Evolutionary conservation across 1,140 invertebrate species (phyloP).

Genomic region (Theocolax elegans): DNA sequence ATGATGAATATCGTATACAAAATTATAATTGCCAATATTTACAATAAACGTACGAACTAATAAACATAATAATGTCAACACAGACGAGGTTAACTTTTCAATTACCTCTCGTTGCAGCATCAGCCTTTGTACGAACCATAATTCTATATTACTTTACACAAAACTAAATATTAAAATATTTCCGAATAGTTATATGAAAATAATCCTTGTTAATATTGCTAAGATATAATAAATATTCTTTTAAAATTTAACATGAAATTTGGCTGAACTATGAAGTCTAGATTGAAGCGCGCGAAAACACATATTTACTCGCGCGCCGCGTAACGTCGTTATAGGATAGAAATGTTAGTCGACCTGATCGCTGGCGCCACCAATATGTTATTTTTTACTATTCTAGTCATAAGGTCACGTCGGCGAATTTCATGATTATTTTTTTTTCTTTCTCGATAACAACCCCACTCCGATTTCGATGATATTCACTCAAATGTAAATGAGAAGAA

Average conservation of each 20-base stretch:
- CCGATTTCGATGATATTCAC: not conserved
- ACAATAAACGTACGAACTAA: too few species aligned
- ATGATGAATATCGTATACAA: too few species aligned
- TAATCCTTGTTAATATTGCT: too few species aligned
- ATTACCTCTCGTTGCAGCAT: constrained; percentile 34
- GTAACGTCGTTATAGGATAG: not conserved
- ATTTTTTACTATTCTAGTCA: not conserved
- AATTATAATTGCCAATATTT: too few species aligned
- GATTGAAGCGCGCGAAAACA: not conserved
- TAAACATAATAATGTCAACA: too few species aligned
- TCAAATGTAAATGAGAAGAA: constrained; percentile 2
- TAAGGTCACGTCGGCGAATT: too few species aligned
- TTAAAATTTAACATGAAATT: too few species aligned
- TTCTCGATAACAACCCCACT: not conserved
- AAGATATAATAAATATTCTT: too few species aligned
- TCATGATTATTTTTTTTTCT: not conserved
- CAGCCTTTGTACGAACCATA: constrained; percentile 38
- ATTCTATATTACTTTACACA: constrained; percentile 2
- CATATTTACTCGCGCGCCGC: not conserved
- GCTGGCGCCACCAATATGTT: not conserved
- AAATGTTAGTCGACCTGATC: not conserved
- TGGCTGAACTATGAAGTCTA: too few species aligned
- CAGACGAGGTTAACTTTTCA: too few species aligned
- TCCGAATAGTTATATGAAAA: too few species aligned
- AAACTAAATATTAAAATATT: not conserved